These are phyloP conservation scores for Nomada flava DNA, from an alignment of 2,888 invertebrate genomes.

Conservation along the genomic window DNA sequence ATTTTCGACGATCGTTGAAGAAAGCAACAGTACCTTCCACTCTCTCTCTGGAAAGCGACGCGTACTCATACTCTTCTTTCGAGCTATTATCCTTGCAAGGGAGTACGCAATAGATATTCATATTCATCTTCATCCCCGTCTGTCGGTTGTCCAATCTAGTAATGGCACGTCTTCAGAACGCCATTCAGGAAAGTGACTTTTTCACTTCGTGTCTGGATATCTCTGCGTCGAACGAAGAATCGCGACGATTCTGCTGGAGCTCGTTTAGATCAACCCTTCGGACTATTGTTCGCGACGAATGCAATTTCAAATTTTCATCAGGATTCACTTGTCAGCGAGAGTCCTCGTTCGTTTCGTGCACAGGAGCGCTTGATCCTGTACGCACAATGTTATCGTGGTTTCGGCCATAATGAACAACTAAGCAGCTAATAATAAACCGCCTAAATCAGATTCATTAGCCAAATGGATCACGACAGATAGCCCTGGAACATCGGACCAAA, in stretches of 20 bases:
- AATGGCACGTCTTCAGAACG: constrained; percentile 46
- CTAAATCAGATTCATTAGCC: neutral
- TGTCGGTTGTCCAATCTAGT: constrained; percentile 46
- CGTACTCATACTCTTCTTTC: constrained; percentile 25
- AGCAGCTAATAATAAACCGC: neutral
- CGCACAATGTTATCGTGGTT: neutral
- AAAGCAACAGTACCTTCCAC: constrained; percentile 28
- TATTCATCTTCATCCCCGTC: constrained; percentile 43
- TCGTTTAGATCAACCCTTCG: constrained; percentile 10
- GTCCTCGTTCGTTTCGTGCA: neutral
- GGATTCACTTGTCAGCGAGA: neutral
- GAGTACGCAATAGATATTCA: constrained; percentile 55
- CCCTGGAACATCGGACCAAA: neutral
- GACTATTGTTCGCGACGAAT: constrained; percentile 7
- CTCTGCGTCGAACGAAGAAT: neutral
- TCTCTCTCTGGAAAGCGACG: constrained; percentile 31
- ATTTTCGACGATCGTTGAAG: constrained; percentile 37
- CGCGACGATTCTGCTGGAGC: neutral
- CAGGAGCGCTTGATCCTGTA: too few species aligned
- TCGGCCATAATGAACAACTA: neutral
- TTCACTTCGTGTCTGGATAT: constrained; percentile 19
- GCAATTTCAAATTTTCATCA: constrained; percentile 3
- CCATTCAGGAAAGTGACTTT: constrained; percentile 35
- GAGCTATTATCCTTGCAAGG: constrained; percentile 34
- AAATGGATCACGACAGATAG: constrained; percentile 6